Conservation (phyloP, 1,140 invertebrate genomes). For the Diploscapter pachys region DNA sequence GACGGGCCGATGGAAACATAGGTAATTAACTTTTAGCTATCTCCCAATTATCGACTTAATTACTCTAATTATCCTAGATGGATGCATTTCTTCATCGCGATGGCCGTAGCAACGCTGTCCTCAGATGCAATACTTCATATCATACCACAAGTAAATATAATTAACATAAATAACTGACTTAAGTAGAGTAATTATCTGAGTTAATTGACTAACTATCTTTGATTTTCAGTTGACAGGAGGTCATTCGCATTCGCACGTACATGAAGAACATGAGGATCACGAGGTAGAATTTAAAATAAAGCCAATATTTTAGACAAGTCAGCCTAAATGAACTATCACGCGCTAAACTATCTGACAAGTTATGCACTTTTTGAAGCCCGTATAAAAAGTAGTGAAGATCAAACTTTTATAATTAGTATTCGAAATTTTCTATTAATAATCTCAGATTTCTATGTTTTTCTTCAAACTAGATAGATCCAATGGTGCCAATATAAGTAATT, state of each 20-base stretch:
- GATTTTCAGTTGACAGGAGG: slow-evolving; percentile 17
- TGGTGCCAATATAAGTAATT: too few species aligned
- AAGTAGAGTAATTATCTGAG: not conserved
- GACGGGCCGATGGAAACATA: slow-evolving; percentile 20
- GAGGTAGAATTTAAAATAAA: not conserved
- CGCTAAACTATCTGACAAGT: slow-evolving; percentile 3
- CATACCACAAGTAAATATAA: slow-evolving; percentile 20
- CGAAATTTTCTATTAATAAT: too few species aligned
- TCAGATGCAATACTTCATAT: slow-evolving; percentile 27
- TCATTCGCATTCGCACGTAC: slow-evolving; percentile 17
- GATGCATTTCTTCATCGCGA: slow-evolving; percentile 34
- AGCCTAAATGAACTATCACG: not conserved
- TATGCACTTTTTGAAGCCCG: too few species aligned
- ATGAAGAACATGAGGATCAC: slow-evolving; percentile 18
- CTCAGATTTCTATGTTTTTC: too few species aligned
- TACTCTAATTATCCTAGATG: slow-evolving; percentile 5
- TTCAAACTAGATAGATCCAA: too few species aligned
- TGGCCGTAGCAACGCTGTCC: slow-evolving; percentile 29
- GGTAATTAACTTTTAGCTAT: slow-evolving; percentile 14
- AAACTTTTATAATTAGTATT: too few species aligned
- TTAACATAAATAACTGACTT: not conserved
- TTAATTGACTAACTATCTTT: not conserved
- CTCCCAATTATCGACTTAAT: not conserved
- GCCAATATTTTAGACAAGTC: not conserved
- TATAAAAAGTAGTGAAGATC: too few species aligned